Conservation (phyloP, 2,113 vertebrate species). For the Atherinomorus stipes region DNA sequence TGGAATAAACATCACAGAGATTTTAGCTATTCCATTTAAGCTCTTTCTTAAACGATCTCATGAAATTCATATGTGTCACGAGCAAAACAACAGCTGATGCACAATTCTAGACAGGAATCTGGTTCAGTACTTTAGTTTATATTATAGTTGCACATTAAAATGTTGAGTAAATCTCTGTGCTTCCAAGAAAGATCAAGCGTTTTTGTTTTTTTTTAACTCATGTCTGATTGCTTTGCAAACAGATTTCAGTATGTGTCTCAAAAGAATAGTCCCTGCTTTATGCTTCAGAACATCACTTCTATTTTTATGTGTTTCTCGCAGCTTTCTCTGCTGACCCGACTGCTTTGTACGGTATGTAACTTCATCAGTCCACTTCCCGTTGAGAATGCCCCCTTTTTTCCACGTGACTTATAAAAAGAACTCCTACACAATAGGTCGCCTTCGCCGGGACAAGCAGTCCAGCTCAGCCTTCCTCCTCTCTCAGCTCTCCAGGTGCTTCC, state of each 20-base stretch:
- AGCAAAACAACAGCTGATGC: not conserved
- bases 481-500: conserved; percentile 78
- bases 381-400: conserved; percentile 67
- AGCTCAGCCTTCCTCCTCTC: conserved; percentile 24
- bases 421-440: conserved; percentile 69
- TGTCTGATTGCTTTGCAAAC: not conserved
- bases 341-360: conserved; percentile 38
- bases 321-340: conserved; percentile 18
- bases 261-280: not conserved
- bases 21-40: not conserved
- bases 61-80: not conserved
- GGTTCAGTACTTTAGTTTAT: not conserved
- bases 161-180: too few species aligned
- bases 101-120: not conserved
- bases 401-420: conserved; percentile 72
- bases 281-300: conserved; percentile 9
- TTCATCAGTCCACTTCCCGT: conserved; percentile 70
- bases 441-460: conserved; percentile 15
- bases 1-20: not conserved
- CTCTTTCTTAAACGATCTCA: not conserved
- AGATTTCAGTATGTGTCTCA: not conserved
- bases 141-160: not conserved
- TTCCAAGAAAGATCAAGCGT: too few species aligned
- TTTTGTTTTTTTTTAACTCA: not conserved
- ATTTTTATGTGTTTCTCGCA: not conserved